These are phyloP conservation scores for Galeopsomyia nigrocyanea DNA, from an alignment of 2,888 invertebrate genomes.

Conservation along the genomic window DNA sequence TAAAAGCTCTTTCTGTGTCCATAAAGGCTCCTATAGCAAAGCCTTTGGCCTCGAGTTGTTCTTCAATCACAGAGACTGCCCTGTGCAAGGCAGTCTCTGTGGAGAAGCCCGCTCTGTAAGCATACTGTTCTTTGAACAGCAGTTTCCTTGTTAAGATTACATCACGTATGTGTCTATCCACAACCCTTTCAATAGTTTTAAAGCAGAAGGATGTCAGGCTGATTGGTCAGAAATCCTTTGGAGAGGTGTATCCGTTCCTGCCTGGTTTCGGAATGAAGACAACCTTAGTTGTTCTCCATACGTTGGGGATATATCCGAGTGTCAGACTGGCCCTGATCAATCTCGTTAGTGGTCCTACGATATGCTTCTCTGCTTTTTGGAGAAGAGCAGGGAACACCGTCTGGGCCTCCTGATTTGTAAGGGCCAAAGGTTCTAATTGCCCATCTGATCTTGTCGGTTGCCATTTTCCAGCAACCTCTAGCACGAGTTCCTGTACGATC, in stretches of 20 bases:
- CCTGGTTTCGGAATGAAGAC: no score
- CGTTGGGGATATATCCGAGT: background rate
- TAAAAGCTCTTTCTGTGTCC: conserved; percentile 47
- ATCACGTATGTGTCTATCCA: conserved; percentile 47
- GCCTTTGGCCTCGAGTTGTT: background rate
- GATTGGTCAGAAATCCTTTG: conserved; percentile 40
- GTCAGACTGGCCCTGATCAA: background rate
- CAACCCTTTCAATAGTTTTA: conserved; percentile 48
- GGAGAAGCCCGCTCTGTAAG: conserved; percentile 48
- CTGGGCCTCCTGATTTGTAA: background rate
- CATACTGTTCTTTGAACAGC: conserved; percentile 43
- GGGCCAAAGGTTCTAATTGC: background rate
- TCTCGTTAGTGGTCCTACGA: background rate
- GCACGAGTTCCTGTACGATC: no score
- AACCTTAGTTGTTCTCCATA: background rate
- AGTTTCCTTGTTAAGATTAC: conserved; percentile 22
- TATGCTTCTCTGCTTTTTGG: background rate
- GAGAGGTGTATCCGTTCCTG: no score
- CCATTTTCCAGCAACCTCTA: no score
- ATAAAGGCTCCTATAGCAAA: conserved; percentile 43
- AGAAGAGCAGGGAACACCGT: background rate
- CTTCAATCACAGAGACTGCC: conserved; percentile 44
- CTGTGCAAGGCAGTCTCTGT: conserved; percentile 41
- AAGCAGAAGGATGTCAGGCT: conserved; percentile 47
- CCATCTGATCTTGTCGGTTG: background rate